A percentile compares a stretch with the other conserved stretches of the same genome.
Conservation (phyloP, 2,888 invertebrate species). For the Yponomeuta cagnagella region DNA sequence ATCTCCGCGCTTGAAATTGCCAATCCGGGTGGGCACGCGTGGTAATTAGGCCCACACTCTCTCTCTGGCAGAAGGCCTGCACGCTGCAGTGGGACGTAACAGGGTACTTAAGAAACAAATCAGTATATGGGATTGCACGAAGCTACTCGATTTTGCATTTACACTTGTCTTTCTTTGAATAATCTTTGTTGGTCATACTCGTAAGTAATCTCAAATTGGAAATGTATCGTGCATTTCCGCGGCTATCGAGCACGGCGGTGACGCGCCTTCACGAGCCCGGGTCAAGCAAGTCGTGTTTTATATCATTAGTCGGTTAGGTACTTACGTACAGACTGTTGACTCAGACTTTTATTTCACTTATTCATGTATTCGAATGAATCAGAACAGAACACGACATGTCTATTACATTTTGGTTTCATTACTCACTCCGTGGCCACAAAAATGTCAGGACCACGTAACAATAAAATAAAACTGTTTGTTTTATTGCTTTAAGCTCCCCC, state of each 20-base stretch:
- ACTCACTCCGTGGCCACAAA: not conserved
- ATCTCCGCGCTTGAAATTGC: no score
- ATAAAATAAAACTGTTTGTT: not conserved
- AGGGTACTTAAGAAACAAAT: no score
- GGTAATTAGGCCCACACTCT: no score
- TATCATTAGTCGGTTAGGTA: not conserved
- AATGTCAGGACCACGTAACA: not conserved
- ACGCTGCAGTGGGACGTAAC: no score
- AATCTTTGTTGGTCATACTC: conserved; percentile 1
- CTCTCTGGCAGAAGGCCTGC: no score
- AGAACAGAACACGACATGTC: conserved; percentile 5
- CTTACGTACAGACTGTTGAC: not conserved
- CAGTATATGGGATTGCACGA: not conserved
- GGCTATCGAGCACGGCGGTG: not conserved
- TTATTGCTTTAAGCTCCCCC: not conserved
- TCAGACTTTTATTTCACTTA: conserved; percentile 13
- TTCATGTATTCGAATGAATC: conserved; percentile 8
- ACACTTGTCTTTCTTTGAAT: conserved; percentile 7
- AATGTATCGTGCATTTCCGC: not conserved
- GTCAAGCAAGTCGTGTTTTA: not conserved
- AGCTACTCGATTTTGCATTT: not conserved
- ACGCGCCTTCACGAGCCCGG: not conserved
- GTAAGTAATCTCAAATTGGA: not conserved
- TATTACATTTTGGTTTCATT: conserved; percentile 4
- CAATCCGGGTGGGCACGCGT: no score